Evolutionary conservation across 2,888 invertebrate genomes (phyloP).

Genomic region (Perdita meconis): DNA sequence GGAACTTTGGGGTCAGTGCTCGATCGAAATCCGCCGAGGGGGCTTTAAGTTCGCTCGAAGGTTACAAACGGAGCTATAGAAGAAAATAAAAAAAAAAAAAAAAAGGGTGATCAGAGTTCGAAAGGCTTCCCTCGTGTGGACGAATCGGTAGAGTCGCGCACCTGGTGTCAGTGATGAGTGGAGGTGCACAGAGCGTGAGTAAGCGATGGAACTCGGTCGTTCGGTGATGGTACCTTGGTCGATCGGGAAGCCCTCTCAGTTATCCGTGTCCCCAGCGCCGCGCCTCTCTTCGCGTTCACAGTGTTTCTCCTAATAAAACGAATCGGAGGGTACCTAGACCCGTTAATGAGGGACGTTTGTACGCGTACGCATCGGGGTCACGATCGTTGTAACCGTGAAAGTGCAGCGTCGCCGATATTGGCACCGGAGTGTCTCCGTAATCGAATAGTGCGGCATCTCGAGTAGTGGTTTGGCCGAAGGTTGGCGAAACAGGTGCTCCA

Average conservation of each 20-base stretch:
- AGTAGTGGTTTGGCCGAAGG: not conserved
- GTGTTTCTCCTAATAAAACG: constrained; percentile 2
- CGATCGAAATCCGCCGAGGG: too few species aligned
- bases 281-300: not conserved
- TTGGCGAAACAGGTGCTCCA: not conserved
- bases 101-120: not conserved
- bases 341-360: not conserved
- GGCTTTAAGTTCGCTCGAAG: not conserved
- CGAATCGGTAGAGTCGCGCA: constrained; percentile 10
- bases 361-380: not conserved
- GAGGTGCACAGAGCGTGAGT: constrained; percentile 16
- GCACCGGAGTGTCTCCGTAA: not conserved
- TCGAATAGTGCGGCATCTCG: not conserved
- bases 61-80: not conserved
- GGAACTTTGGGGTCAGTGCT: too few species aligned
- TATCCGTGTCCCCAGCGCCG: constrained; percentile 46
- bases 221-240: constrained; percentile 50
- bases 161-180: constrained; percentile 42
- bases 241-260: constrained; percentile 62
- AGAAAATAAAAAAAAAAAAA: not conserved
- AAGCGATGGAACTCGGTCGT: constrained; percentile 61
- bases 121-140: not conserved
- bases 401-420: not conserved
- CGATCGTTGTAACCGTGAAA: not conserved
- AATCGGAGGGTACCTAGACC: not conserved